Evolutionary conservation across 2,113 vertebrate species (phyloP).

Genomic region (Tringa solitaria): DNA sequence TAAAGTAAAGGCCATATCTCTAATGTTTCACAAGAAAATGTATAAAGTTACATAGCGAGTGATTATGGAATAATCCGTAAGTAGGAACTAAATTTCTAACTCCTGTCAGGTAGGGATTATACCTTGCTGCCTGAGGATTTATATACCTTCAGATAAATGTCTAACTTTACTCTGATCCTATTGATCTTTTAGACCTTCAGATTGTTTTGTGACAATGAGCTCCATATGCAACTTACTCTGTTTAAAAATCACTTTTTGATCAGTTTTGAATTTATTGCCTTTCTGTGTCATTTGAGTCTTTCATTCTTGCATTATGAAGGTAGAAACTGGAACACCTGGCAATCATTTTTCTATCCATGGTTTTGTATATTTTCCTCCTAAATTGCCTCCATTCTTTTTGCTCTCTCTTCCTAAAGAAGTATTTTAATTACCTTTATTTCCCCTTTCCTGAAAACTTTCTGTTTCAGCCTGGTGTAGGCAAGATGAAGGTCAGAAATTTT

Average conservation of each 20-base stretch:
- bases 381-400: not conserved
- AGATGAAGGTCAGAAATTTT: not conserved
- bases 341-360: not conserved
- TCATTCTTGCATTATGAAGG: conserved; percentile 3
- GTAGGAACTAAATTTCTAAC: not conserved
- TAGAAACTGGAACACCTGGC: conserved; percentile 27
- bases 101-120: not conserved
- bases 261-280: conserved; percentile 10
- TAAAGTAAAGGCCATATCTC: not conserved
- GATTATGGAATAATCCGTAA: not conserved
- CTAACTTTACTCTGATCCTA: not conserved
- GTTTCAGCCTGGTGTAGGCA: not conserved
- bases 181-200: conserved; percentile 4
- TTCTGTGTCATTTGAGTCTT: not conserved
- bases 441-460: not conserved
- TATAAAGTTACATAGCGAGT: not conserved
- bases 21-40: not conserved
- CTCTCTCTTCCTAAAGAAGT: not conserved
- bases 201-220: conserved; percentile 21
- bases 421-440: not conserved
- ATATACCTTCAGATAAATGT: not conserved
- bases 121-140: not conserved
- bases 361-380: not conserved
- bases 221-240: not conserved
- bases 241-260: conserved; percentile 44